These are phyloP conservation scores for Cheilosia impressa DNA, from an alignment of 2,888 invertebrate species.

Conservation along the genomic window DNA sequence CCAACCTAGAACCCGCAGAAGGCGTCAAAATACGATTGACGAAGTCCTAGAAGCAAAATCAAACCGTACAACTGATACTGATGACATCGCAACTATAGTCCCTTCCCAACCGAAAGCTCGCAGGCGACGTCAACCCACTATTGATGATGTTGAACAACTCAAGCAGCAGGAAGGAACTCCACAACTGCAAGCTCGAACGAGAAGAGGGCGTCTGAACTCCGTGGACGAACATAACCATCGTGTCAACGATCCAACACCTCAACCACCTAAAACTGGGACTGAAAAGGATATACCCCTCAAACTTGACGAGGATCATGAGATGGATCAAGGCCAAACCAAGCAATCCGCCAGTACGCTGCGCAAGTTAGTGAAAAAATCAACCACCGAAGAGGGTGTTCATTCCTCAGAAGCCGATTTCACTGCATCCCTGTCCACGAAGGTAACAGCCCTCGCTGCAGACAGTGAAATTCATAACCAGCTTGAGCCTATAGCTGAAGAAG, in stretches of 20 bases:
- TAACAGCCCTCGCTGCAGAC: background rate
- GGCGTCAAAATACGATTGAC: background rate
- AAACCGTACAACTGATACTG: background rate
- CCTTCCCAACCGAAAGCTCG: background rate
- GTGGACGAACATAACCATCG: background rate
- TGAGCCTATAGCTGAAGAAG: conserved; percentile 37
- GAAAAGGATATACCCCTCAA: background rate
- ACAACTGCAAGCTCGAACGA: background rate
- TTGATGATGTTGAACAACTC: background rate
- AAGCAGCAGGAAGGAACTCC: background rate
- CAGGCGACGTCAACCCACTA: background rate
- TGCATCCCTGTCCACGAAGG: background rate
- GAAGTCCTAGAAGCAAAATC: no score
- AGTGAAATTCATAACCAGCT: background rate
- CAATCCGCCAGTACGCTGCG: background rate
- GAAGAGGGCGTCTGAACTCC: conserved; percentile 19
- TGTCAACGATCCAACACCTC: background rate
- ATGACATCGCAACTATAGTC: background rate
- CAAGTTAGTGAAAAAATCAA: background rate
- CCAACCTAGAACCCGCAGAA: background rate
- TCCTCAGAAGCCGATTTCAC: background rate
- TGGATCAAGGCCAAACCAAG: background rate
- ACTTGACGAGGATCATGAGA: background rate
- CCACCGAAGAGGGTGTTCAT: background rate
- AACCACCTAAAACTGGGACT: no score